Evolutionary conservation across 2,888 invertebrate species (phyloP), one percentile per base, ranked within the genome.

Genomic region (Lysandra bellargus): DNA sequence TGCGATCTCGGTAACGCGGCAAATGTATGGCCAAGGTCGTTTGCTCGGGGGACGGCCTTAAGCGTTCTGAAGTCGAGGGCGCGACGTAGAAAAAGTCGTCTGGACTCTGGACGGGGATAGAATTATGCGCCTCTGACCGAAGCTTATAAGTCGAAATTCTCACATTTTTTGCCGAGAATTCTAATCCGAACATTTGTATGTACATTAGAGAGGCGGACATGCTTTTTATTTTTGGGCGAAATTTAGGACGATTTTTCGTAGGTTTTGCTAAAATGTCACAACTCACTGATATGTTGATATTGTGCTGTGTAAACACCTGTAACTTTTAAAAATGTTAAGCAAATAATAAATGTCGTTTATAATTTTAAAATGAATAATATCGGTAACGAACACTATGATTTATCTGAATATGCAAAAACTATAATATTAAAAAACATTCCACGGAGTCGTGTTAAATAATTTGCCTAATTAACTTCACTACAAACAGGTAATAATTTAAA

Each of bases 41-140:
- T 23, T 23, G 23, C 23, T 23, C 23, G 23, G 23, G 23, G 23
- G 23, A 23, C 23, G 23, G 23, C 23, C 23, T 23, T 23, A 23
- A 49, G 44, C 75, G 23, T 75, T 75, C 30, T 30, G 53, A 9
- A 30, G 49, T 12, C 9, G 12, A 53, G 33, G 14, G 14, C 30
- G 75, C 33, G 53, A 76, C 53, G 33, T 23, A 76, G 53, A 76
- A 76, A 76, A 76, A 76, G 76, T 17, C 17, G 76, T 76, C 49
- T 57, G 76, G 76, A 76, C 14, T 44, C 49, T 2, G 57, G 57
- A 30, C 14, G 69, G 14, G 33, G 4, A 33, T 33, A 69, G 14
- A 33, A 14, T 69, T 33, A 33, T 33, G 14, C 33, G 33, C 30
- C 33, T 33, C 69, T 30, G 5, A 9, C 5, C 17, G 23, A 64